phyloP scores from a whole-genome alignment of 2,113 vertebrate genomes.

The Salminus brasiliensis region DNA sequence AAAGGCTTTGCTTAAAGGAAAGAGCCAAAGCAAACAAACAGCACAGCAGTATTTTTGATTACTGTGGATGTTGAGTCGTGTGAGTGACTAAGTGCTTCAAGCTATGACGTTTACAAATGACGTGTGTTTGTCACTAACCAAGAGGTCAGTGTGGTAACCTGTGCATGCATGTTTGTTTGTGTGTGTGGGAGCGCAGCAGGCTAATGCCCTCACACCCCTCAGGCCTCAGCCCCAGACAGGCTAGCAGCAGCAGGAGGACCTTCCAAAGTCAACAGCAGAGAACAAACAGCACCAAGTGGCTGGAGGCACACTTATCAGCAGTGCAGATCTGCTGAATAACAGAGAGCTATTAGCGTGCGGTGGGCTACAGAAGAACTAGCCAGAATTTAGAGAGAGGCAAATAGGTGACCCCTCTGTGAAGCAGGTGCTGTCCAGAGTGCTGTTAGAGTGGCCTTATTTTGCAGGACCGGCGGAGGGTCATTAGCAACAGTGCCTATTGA shows the following conservation, averaged over 20 bases:
- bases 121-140: slow-evolving; percentile 52
- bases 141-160: slow-evolving; percentile 40
- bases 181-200: slow-evolving; percentile 19
- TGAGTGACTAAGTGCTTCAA: slow-evolving; percentile 42
- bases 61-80: slow-evolving; percentile 17
- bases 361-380: neutral
- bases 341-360: slow-evolving; percentile 13
- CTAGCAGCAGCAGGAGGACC: slow-evolving; percentile 7
- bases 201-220: slow-evolving; percentile 43
- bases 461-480: neutral
- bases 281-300: slow-evolving; percentile 44
- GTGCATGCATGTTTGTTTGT: slow-evolving; percentile 33
- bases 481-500: no score
- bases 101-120: slow-evolving; percentile 45
- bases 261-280: slow-evolving; percentile 50
- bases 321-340: slow-evolving; percentile 46
- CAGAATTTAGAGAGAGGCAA: neutral
- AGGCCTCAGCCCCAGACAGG: slow-evolving; percentile 36
- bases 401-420: neutral
- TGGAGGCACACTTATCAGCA: slow-evolving; percentile 39
- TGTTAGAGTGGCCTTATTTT: neutral
- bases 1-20: neutral
- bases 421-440: no score
- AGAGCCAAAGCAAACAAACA: slow-evolving; percentile 45
- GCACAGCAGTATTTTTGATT: slow-evolving; percentile 28